Base-by-base conservation (phyloP, 2,888 invertebrate species). In the Stictocephala bisonia region DNA sequence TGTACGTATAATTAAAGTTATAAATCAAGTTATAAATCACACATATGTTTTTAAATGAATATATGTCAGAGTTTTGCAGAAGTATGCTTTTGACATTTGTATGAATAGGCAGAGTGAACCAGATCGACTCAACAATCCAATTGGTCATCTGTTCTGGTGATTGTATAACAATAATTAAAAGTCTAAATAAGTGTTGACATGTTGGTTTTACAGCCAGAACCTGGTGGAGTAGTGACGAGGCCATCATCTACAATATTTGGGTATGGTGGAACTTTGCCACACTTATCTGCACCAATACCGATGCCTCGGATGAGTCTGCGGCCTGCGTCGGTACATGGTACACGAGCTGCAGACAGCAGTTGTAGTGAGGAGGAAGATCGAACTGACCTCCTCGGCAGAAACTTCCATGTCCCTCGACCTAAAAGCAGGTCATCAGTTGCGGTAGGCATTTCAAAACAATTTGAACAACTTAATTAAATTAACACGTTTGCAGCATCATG, bases 231-330 rank as follows among this genome's bases (percentile, higher is more conserved):
- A 9, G 78, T 80, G 2, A 81, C 81, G 13, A 86, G 94, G 11
- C 93, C 94, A 0, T 92, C 93, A 0, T 93, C 93, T 2, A 94
- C 93, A 2, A 89, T 94, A 88, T 94, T 93, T 81, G 93, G 92
- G 0, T 94, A 94, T 82, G 77, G 77, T 56, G 86, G 86, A 35
- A 85, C 86, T 0, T 81, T 88, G 72, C 83, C 82, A 7, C 80
- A 82, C 50, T 82, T 79, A 11, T 78, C 79, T 13, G 79, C 79
- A 64, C 81, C 79, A 26, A 76, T 80, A 41, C 79, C 80, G 6
- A 77, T 80, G 77, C 81, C 79, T 40, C 74, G 80, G 74, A 79
- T 80, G 22, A 78, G 80, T 31, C 73, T 80, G n/a, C 76, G 80
- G 70, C 90, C 92, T 0, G 74, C 75, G n/a, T 76, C 77, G 13